Percentiles rank a stretch among this genome's conserved stretches.
These are phyloP conservation scores for Diorhabda elongata DNA, from an alignment of 1,140 invertebrate genomes.

Conservation along the genomic window DNA sequence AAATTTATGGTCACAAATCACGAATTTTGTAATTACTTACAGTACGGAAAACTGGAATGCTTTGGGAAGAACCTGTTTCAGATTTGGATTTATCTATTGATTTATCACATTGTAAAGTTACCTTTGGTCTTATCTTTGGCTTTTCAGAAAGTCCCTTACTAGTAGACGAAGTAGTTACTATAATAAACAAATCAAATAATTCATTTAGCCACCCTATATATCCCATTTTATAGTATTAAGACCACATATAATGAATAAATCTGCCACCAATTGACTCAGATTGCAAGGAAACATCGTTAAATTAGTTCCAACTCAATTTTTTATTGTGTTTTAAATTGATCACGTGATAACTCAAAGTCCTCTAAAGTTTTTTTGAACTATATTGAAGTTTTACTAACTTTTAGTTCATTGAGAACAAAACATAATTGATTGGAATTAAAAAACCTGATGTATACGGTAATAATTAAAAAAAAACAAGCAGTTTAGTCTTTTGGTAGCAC, in stretches of 20 bases:
- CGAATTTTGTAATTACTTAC: slow-evolving; percentile 31
- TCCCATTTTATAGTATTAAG: slow-evolving; percentile 4
- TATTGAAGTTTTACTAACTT: no score
- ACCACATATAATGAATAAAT: neutral
- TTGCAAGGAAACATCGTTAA: slow-evolving; percentile 8
- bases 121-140: slow-evolving; percentile 24
- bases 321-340: neutral
- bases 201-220: slow-evolving; percentile 5
- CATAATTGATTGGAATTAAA: no score
- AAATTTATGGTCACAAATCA: neutral
- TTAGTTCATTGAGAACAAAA: no score
- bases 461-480: no score
- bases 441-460: no score
- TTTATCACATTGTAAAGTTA: slow-evolving; percentile 15
- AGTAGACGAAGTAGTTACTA: slow-evolving; percentile 29
- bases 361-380: no score
- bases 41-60: slow-evolving; percentile 39
- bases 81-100: slow-evolving; percentile 26
- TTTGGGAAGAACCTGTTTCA: slow-evolving; percentile 36
- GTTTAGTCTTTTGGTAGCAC: no score
- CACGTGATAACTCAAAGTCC: neutral
- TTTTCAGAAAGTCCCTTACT: slow-evolving; percentile 38
- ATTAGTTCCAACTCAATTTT: slow-evolving; percentile 8
- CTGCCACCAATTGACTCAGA: neutral
- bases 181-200: slow-evolving; percentile 4